These are phyloP conservation scores for Drosophila kikkawai DNA, from an alignment of 1,140 invertebrate species.

Conservation along the genomic window DNA sequence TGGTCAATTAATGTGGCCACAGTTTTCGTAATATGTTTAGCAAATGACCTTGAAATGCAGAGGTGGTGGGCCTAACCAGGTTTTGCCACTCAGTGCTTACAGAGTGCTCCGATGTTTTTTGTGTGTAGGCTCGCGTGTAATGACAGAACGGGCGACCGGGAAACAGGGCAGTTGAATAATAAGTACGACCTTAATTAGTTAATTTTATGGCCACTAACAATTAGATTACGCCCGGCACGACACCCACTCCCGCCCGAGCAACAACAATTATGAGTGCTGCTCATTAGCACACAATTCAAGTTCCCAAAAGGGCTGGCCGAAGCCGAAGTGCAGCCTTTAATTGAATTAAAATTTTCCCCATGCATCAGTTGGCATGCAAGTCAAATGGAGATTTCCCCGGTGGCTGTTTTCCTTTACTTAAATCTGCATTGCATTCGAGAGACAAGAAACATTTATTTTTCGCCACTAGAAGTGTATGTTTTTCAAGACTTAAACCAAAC, in stretches of 20 bases:
- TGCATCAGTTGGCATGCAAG: constrained; percentile 4
- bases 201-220: constrained; percentile 81
- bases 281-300: constrained; percentile 59
- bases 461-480: background rate
- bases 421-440: background rate
- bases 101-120: constrained; percentile 17
- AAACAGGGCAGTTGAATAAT: constrained; percentile 63
- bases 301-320: constrained; percentile 20
- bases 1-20: constrained; percentile 49
- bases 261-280: constrained; percentile 44
- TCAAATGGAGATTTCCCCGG: background rate
- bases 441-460: background rate
- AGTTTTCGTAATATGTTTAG: constrained; percentile 17
- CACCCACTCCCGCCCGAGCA: constrained; percentile 22
- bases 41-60: constrained; percentile 40
- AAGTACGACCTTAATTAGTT: constrained; percentile 82
- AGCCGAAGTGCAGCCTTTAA: constrained; percentile 29
- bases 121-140: constrained; percentile 54
- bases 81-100: constrained; percentile 24
- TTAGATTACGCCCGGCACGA: constrained; percentile 79
- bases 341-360: constrained; percentile 33
- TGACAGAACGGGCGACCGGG: constrained; percentile 22
- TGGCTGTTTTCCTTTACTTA: background rate
- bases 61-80: constrained; percentile 11
- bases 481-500: constrained; percentile 2